phyloP scores from a whole-genome alignment of 2,888 invertebrate species.

The Acrobasis suavella region DNA sequence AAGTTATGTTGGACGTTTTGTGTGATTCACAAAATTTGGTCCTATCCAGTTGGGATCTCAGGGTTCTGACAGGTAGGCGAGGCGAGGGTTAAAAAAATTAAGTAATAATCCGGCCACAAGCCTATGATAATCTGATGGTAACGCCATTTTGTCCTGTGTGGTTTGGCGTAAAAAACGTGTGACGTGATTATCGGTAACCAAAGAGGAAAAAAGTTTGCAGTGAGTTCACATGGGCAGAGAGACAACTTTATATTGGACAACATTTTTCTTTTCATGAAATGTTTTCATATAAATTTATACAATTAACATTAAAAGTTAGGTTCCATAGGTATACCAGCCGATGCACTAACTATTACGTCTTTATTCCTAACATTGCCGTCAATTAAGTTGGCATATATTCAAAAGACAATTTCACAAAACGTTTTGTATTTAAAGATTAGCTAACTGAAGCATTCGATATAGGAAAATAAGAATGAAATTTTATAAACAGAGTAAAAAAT shows the following conservation, averaged over 20 bases:
- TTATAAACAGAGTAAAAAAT: too few species aligned
- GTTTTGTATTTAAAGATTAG: too few species aligned
- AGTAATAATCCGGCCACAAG: conserved; percentile 80
- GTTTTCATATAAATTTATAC: too few species aligned
- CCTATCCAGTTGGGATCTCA: conserved; percentile 63
- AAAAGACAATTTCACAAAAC: too few species aligned
- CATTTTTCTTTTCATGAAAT: too few species aligned
- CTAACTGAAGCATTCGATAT: too few species aligned
- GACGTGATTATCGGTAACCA: conserved; percentile 79
- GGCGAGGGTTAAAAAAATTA: conserved; percentile 71
- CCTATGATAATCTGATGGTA: conserved; percentile 80
- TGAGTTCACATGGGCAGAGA: conserved; percentile 48
- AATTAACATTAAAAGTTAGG: too few species aligned
- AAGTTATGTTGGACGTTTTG: conserved; percentile 46
- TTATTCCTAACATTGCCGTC: too few species aligned
- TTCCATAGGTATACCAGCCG: too few species aligned
- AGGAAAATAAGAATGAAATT: too few species aligned
- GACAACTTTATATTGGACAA: conserved; percentile 4
- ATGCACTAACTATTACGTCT: too few species aligned
- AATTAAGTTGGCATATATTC: too few species aligned
- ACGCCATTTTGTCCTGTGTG: conserved; percentile 82
- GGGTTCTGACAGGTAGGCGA: conserved; percentile 74
- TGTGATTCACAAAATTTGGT: conserved; percentile 58
- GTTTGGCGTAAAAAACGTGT: conserved; percentile 78
- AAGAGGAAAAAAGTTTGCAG: conserved; percentile 55